These are phyloP conservation scores for Leptinotarsa rubiginosa DNA, from an alignment of 2,888 invertebrate species.

Conservation along the genomic window DNA sequence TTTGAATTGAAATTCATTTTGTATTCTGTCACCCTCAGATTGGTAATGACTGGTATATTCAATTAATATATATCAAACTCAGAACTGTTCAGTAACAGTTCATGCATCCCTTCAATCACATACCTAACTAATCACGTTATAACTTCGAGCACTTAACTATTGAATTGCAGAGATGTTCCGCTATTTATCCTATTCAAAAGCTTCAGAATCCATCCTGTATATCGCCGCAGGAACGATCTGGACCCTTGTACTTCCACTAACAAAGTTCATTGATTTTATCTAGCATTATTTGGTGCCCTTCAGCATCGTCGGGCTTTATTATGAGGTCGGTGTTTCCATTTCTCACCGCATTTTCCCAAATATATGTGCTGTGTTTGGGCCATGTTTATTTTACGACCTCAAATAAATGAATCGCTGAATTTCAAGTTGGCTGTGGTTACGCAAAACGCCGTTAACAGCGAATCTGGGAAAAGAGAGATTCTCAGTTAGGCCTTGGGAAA, in stretches of 20 bases:
- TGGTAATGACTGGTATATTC: no score
- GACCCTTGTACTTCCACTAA: conserved; percentile 26
- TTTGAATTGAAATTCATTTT: no score
- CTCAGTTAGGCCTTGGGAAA: not conserved
- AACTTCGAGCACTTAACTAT: no score
- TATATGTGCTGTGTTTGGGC: conserved; percentile 17
- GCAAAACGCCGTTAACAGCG: conserved; percentile 17
- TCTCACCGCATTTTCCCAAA: conserved; percentile 23
- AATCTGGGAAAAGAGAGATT: conserved; percentile 16
- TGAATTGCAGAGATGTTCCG: no score
- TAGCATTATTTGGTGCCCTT: conserved; percentile 24
- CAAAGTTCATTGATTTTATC: conserved; percentile 30
- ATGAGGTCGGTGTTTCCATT: conserved; percentile 25
- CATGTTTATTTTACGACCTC: conserved; percentile 28
- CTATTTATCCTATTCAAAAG: no score
- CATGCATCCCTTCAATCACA: no score
- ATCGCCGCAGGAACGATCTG: conserved; percentile 13
- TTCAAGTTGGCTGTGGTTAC: conserved; percentile 23
- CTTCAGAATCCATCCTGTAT: not conserved
- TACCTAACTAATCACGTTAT: no score
- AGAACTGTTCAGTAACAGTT: no score
- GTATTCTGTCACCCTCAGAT: no score
- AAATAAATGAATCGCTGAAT: conserved; percentile 25
- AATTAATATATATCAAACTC: no score
- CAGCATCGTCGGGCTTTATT: conserved; percentile 22